These are phyloP conservation scores for Vannuccia rotundouncinata DNA, from an alignment of 2,888 invertebrate genomes.

Conservation along the genomic window DNA sequence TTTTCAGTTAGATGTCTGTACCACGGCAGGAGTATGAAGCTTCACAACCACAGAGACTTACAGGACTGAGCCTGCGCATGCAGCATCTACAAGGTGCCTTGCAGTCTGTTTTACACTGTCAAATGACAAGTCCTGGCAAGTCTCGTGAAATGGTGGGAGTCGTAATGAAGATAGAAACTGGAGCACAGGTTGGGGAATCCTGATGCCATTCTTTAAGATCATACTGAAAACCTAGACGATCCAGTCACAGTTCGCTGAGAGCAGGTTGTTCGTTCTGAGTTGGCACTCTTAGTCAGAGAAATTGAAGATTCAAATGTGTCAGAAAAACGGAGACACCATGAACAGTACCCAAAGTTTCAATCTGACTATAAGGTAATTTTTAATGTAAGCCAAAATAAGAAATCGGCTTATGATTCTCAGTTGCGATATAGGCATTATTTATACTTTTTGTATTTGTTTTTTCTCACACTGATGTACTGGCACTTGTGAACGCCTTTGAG, in stretches of 20 bases:
- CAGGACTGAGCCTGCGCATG: too few relatives aligned
- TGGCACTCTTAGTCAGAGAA: slow-evolving; percentile 37
- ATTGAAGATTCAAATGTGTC: slow-evolving; percentile 40
- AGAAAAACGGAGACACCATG: slow-evolving; percentile 39
- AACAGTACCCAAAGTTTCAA: slow-evolving; percentile 38
- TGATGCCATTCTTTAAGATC: too few relatives aligned
- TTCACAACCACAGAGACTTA: too few relatives aligned
- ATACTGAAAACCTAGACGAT: slow-evolving; percentile 35
- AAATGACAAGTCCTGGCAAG: too few relatives aligned
- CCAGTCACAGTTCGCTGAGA: slow-evolving; percentile 14
- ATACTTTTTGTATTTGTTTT: neutral
- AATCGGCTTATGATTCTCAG: slow-evolving; percentile 5
- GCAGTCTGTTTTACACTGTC: too few relatives aligned
- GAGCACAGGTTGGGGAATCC: too few relatives aligned
- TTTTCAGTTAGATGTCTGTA: too few relatives aligned
- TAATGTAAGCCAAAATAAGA: neutral
- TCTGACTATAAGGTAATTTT: slow-evolving; percentile 37
- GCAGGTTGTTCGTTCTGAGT: slow-evolving; percentile 36
- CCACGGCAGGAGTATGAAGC: too few relatives aligned
- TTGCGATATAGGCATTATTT: neutral
- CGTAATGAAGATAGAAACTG: too few relatives aligned
- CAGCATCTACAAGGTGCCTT: too few relatives aligned
- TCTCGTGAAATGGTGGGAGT: too few relatives aligned
- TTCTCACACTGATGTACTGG: slow-evolving; percentile 39
- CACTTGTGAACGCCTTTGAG: slow-evolving; percentile 39